Evolutionary conservation across 2,888 invertebrate species (phyloP).

Genomic region (Sarcophaga rosellei): DNA sequence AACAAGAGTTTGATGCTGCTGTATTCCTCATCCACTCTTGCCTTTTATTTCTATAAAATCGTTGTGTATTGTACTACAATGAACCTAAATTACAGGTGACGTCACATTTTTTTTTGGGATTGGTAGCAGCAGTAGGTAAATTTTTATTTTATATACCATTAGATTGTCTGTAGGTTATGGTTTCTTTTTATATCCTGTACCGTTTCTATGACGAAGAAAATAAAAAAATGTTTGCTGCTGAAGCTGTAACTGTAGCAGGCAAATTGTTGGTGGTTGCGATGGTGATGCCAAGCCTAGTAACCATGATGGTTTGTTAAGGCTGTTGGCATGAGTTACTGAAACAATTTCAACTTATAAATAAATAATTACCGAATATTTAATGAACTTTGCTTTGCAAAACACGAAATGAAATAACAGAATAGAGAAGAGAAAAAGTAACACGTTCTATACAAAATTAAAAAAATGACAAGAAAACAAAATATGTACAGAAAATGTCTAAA

Average conservation of each 20-base stretch:
- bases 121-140: too few relatives aligned
- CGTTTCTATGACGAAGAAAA: too few relatives aligned
- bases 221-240: too few relatives aligned
- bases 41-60: neutral
- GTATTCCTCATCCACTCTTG: neutral
- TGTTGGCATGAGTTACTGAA: constrained; percentile 77
- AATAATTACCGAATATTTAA: constrained; percentile 78
- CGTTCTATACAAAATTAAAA: neutral
- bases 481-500: neutral
- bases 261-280: neutral
- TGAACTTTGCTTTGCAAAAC: constrained; percentile 25
- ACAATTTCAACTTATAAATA: constrained; percentile 80
- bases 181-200: too few relatives aligned
- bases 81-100: too few relatives aligned
- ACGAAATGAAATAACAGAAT: neutral
- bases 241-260: too few relatives aligned
- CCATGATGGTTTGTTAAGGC: neutral
- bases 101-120: too few relatives aligned
- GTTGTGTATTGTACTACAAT: too few relatives aligned
- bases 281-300: too few relatives aligned
- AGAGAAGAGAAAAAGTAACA: neutral
- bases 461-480: neutral
- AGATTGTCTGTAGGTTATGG: too few relatives aligned
- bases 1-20: constrained; percentile 7
- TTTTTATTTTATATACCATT: too few relatives aligned